Evolutionary conservation across 2,113 vertebrate genomes (phyloP), one percentile per base, ranked within the genome.

Genomic region (Cyanoramphus novaezelandiae): DNA sequence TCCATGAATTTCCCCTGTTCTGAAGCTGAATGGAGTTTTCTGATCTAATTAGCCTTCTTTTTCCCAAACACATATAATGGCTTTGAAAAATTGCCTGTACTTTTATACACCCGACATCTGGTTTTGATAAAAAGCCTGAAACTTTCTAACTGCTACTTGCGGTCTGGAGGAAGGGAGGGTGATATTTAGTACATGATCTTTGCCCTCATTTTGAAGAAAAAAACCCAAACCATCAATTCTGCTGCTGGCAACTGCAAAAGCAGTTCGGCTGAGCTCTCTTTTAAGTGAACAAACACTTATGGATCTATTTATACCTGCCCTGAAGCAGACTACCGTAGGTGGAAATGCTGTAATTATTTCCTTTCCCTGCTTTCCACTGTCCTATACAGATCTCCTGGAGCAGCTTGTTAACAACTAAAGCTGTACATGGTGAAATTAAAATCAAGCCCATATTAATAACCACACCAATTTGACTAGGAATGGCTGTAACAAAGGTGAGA

Each of bases 231-330:
- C 69, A 80, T 91, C 88, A 57, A 31, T 86, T 74, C 35, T 81
- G 29, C 90, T 80, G 71, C 92, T 91, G 87, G 29, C 62, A 93
- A 89, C 18, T 93, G 93, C 96, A 80, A 93, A 96, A 86, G 93
- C 74, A 77, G 68, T 90, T 85, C 69, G 50, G 64, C 81, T 88
- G 70, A 90, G 91, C 44, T 87, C 20, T 21, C 86, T 95, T 92
- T 82, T 87, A 77, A 93, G 92, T 8, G 93, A 95, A 86, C 93
- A 88, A 95, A 91, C 85, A 87, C 85, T 93, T 92, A 57, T 2
- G 60, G 88, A 81, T 96, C 96, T 98, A 96, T 97, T 98, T 98
- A 97, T 96, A 97, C 91, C 93, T 82, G 90, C 93, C 95, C 96
- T 76, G 82, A 96, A 97, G 96, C 94, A 97, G 96, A 96, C 82